Base-by-base conservation (phyloP, 2,797 vertebrate genomes). In the Rhinogobio ventralis region DNA sequence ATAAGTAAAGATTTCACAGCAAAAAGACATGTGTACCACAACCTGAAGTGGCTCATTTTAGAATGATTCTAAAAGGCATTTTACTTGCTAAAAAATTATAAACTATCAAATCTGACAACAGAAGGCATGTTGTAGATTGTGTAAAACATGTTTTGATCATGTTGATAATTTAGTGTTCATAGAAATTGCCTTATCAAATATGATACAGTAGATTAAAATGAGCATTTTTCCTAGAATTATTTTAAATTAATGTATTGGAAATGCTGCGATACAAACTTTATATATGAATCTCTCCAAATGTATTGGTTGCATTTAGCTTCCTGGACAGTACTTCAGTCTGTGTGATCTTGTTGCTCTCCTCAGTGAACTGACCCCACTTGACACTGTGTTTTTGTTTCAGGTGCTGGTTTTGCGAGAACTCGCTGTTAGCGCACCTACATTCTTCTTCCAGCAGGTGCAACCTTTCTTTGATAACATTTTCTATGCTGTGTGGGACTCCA, bases 401-500 rank as follows among this genome's bases (percentile, higher is more conserved):
- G 98, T 99, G 87, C 95, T 99, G 86, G 97, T 99, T 79, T 90
- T 99, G 90, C 95, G 97, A 73, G 98, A 99, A 91, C 93, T 99
- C 93, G 98, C 98, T 51, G 96, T 99, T 91, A 99, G 98, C 0
- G 98, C 98, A 0, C 98, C 98, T 84, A 99, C 98, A 13, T 99
- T 99, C 95, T 99, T 99, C 93, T 99, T 99, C 91, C 98, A 99
- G 89, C 98, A 99, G 96, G 98, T 99, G 66, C 98, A 99, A 85
- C 97, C 98, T 0, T 99, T 99, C 93, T 99, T 99, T 77, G 98
- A 99, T 92, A 99, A 97, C 91, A 97, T 99, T 85, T 99, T 99
- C 89, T 97, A 97, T 49, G 98, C 97, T 0, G 98, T 99, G 13
- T 99, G 98, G 98, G 98, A 99, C 93, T 96, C 96, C 8, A 99